A percentile compares a stretch with the other conserved stretches of the same genome.
Conservation (phyloP, 2,113 vertebrate genomes). For the Rhinoderma darwinii region DNA sequence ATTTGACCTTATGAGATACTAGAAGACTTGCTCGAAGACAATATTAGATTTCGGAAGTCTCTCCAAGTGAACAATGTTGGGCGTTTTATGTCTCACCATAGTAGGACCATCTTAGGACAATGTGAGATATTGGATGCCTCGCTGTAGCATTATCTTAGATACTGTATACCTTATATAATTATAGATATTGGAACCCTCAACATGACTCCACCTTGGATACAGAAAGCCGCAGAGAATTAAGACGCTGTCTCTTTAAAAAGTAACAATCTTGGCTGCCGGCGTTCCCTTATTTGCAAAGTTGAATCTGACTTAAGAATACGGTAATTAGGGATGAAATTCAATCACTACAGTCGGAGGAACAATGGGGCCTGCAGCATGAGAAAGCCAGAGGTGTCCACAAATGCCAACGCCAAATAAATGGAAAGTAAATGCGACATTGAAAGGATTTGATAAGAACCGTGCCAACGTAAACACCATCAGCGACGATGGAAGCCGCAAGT, state of each 20-base stretch:
- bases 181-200: background rate
- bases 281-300: background rate
- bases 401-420: slow-evolving; percentile 12
- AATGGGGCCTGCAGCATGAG: slow-evolving; percentile 1
- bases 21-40: too few species aligned
- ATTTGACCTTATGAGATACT: too few species aligned
- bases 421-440: slow-evolving; percentile 12
- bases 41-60: too few species aligned
- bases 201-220: background rate
- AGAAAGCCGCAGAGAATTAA: background rate
- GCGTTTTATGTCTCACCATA: too few species aligned
- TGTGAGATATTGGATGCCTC: too few species aligned
- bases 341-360: slow-evolving; percentile 32
- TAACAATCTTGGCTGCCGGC: background rate
- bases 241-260: slow-evolving; percentile 5
- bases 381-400: slow-evolving; percentile 24
- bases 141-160: too few species aligned
- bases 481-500: background rate
- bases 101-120: too few species aligned
- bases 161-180: too few species aligned
- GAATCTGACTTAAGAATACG: slow-evolving; percentile 40
- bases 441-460: background rate
- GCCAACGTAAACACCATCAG: slow-evolving; percentile 40
- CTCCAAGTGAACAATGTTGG: too few species aligned
- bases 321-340: slow-evolving; percentile 51